A percentile compares a stretch with the other conserved stretches of the same genome.
Conservation (phyloP, 2,113 vertebrate species). For the Meles meles region DNA sequence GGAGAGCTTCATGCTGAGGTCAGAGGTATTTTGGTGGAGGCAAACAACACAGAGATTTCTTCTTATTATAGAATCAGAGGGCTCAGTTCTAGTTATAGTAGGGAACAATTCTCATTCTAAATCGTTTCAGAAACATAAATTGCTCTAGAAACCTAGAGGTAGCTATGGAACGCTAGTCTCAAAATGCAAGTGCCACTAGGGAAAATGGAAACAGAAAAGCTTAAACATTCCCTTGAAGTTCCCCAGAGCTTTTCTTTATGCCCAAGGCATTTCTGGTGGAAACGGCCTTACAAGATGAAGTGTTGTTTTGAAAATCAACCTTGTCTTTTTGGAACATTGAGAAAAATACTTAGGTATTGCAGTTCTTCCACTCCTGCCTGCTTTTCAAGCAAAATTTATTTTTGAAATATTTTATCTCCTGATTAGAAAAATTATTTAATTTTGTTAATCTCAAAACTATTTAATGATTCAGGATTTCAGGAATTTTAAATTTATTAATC, state of each 20-base stretch:
- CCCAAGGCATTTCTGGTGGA: constrained; percentile 21
- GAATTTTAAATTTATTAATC: background rate
- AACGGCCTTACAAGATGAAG: background rate
- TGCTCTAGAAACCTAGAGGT: constrained; percentile 24
- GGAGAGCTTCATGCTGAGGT: background rate
- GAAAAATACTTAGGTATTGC: background rate
- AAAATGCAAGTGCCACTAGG: background rate
- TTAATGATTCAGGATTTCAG: background rate
- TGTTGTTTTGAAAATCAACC: constrained; percentile 12
- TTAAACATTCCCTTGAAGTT: background rate
- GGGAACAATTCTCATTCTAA: background rate
- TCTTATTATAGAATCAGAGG: background rate
- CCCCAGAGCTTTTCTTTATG: constrained; percentile 18
- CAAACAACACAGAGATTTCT: background rate
- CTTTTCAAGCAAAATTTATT: background rate
- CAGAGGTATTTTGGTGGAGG: background rate
- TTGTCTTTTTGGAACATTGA: background rate
- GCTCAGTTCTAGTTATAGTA: background rate
- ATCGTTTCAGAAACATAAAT: background rate
- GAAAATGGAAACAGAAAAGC: constrained; percentile 18
- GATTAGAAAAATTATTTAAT: background rate
- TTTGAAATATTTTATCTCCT: background rate
- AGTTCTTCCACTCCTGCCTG: background rate
- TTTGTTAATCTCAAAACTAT: background rate
- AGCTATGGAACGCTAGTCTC: background rate